Evolutionary conservation across 2,888 invertebrate species (phyloP).

Genomic region (Hermaeophaga mercurialis): DNA sequence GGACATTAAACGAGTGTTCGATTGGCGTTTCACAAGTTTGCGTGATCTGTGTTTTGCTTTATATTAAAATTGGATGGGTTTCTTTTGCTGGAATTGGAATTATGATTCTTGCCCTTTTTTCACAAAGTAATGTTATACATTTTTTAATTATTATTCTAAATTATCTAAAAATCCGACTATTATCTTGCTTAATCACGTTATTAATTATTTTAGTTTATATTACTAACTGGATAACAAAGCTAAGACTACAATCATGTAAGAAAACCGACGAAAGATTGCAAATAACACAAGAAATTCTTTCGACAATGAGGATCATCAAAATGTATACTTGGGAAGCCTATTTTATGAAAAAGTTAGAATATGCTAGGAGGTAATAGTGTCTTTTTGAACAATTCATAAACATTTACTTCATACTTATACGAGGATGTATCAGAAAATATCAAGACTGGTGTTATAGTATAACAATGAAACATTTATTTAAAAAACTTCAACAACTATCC

Average conservation of each 20-base stretch:
- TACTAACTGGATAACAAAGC: constrained; percentile 37
- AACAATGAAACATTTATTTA: too few relatives aligned
- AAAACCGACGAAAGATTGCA: constrained; percentile 46
- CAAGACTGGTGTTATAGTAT: too few relatives aligned
- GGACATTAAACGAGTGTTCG: constrained; percentile 90
- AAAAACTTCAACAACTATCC: too few relatives aligned
- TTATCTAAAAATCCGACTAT: background rate
- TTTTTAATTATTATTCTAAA: too few relatives aligned
- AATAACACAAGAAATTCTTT: constrained; percentile 45
- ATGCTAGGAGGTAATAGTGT: constrained; percentile 51
- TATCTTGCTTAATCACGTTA: too few relatives aligned
- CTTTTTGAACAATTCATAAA: too few relatives aligned
- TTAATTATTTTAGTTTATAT: constrained; percentile 45
- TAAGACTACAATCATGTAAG: constrained; percentile 47
- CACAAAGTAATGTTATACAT: constrained; percentile 64
- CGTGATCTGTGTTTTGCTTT: constrained; percentile 80
- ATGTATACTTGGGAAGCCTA: constrained; percentile 46
- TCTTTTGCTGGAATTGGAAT: constrained; percentile 62
- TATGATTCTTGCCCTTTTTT: constrained; percentile 56
- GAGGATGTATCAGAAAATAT: too few relatives aligned
- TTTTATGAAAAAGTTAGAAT: constrained; percentile 60
- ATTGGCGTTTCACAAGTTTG: constrained; percentile 84
- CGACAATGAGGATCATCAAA: too few relatives aligned
- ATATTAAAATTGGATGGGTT: constrained; percentile 60
- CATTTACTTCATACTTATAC: too few relatives aligned